Base-by-base conservation (phyloP, 53 echinoderm and acorn worm genomes). In the Henricia sp. region DNA sequence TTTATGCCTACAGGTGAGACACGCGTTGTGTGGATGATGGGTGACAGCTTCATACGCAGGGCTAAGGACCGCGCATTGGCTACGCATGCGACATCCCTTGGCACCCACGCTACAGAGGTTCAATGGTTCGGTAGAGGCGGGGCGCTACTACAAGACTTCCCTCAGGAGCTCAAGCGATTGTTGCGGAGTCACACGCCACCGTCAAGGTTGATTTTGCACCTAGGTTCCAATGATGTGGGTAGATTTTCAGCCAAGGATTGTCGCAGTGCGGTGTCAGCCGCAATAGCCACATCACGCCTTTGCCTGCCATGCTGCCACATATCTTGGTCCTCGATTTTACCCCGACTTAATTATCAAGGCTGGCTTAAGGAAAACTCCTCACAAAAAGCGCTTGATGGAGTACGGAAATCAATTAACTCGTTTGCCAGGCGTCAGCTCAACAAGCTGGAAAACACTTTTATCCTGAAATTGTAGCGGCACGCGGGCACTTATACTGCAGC, bases 51-150 rank as follows among this genome's bases (percentile, higher is more conserved):
- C 25, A 40, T 41, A 4, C 68, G 41, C 42, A 1, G 52, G 23
- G 52, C 54, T 1, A 36, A 53, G 52, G 33, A 23, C 52, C 41
- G 66, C 27, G 52, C 52, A 1, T 6, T 41, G 43, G 21, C 52
- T 37, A 72, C 52, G n/a, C 6, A 20, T 1, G 21, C 52, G 34
- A n/a, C 73, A 3, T 6, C 2, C 35, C n/a, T 72, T 3, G 54
- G 73, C 73, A 72, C 73, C 12, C 1, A 52, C 48, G 30, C 37
- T 57, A 52, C 52, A 29, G 68, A 72, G 37, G 21, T 83, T 24
- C 69, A 53, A 29, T 83, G 83, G 83, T 50, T 64, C 20, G 83
- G 83, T 12, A 44, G 43, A 43, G 83, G 83, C 0, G 83, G 83
- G 16, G 83, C 67, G 21, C 50, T 38, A 20, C 68, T 83, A 16